Evolutionary conservation across 2,797 vertebrate species (phyloP).

Genomic region (Eidolon dupreanum): DNA sequence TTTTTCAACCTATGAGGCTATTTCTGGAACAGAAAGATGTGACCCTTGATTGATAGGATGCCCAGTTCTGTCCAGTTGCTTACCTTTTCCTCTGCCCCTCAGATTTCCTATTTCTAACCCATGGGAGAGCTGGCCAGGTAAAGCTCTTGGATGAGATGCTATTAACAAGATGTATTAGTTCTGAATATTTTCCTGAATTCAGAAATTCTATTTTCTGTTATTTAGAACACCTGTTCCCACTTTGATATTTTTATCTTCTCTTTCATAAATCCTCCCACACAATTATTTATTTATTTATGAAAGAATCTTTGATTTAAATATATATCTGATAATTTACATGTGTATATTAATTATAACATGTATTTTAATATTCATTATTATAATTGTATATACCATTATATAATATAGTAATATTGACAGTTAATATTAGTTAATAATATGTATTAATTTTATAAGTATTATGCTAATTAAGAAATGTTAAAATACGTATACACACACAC

Average conservation of each 20-base stretch:
- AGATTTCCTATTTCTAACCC: background rate
- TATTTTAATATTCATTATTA: background rate
- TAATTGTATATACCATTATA: background rate
- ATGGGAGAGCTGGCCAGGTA: background rate
- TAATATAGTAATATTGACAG: background rate
- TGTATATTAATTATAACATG: background rate
- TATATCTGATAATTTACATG: background rate
- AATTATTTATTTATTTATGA: background rate
- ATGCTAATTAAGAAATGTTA: background rate
- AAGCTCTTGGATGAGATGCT: background rate
- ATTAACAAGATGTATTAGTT: background rate
- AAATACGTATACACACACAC: background rate
- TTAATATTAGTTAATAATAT: background rate
- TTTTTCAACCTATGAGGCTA: background rate
- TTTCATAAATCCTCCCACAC: background rate
- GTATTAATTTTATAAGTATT: background rate
- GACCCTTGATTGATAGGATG: background rate
- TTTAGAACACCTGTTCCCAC: background rate
- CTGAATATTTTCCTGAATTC: constrained; percentile 30
- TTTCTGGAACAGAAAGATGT: background rate
- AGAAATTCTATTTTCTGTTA: background rate
- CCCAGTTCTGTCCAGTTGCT: background rate
- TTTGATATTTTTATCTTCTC: constrained; percentile 12
- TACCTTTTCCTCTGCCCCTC: background rate
- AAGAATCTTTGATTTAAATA: background rate